Conservation (phyloP, 2,797 vertebrate species). For the Cryptoblepharus egeriae region DNA sequence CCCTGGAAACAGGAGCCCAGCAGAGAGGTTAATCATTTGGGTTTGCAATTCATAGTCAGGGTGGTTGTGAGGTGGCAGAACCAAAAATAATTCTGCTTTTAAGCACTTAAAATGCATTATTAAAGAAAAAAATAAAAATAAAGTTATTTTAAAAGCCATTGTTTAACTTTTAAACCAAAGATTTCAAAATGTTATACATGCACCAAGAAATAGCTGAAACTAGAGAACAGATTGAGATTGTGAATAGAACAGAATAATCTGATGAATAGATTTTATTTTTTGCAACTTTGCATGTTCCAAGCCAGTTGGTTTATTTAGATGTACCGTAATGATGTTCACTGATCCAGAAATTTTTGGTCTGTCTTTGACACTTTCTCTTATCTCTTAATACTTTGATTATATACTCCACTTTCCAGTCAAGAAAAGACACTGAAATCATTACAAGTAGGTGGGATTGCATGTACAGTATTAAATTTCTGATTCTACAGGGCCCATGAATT, state of each 20-base stretch:
- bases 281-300: slow-evolving; percentile 11
- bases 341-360: neutral
- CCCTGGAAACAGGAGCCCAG: slow-evolving; percentile 74
- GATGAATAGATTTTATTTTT: slow-evolving; percentile 51
- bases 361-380: slow-evolving; percentile 5
- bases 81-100: slow-evolving; percentile 65
- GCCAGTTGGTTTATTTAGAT: slow-evolving; percentile 28
- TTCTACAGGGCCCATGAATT: too few relatives aligned
- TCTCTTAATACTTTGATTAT: neutral
- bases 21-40: slow-evolving; percentile 76
- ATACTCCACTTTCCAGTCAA: neutral
- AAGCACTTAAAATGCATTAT: slow-evolving; percentile 8
- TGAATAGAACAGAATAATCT: slow-evolving; percentile 28
- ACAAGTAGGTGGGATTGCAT: neutral
- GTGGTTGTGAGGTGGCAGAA: slow-evolving; percentile 31
- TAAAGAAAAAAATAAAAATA: neutral
- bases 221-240: slow-evolving; percentile 41
- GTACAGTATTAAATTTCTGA: too few relatives aligned
- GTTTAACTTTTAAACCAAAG: slow-evolving; percentile 37
- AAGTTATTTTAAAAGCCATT: neutral
- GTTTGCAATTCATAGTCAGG: slow-evolving; percentile 73
- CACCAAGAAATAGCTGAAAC: slow-evolving; percentile 31
- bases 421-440: neutral
- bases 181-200: slow-evolving; percentile 41
- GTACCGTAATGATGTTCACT: slow-evolving; percentile 28